Base-by-base conservation (phyloP, 1,140 invertebrate species). In the Drosophila albomicans region DNA sequence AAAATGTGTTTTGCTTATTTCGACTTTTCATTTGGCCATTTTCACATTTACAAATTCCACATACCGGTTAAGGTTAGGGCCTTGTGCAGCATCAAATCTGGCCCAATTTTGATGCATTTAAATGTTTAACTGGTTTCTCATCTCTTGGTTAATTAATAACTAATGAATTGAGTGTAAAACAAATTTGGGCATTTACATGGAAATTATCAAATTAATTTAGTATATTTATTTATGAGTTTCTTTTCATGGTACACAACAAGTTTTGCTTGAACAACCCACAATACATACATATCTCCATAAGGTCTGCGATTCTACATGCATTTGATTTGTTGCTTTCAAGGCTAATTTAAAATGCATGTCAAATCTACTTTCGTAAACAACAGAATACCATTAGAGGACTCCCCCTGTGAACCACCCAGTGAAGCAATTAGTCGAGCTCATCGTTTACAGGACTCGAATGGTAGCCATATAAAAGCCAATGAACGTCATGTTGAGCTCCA, bases 281-380 rank as follows among this genome's bases (percentile, higher is more conserved):
- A n/a, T n/a, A n/a, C n/a, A n/a, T n/a, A n/a, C n/a, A n/a, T n/a
- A n/a, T n/a, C n/a, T n/a, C n/a, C n/a, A n/a, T n/a, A n/a, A n/a
- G n/a, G 35, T 38, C 8, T 38, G 41, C 41, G 5, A 43, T 43
- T 43, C 41, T 43, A 43, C 41, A 43, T 43, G 41, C 2, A 38
- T 38, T 56, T 56, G 5, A 7, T n/a, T 7, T 7, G 30, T 25
- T 35, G 28, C n/a, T 54, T 59, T 48, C 28, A 38, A 28, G 48
- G 25, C 20, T 61, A 65, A 75, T 72, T 72, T 61, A 72, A 61
- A 66, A 76, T 76, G 68, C 74, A 76, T 76, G 74, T 61, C 15
- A 1, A 35, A 46, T 3, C 4, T 16, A 48, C 15, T 54, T 41
- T 15, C 7, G 7, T 10, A 16, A 43, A 75, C 72, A 75, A 58